These are phyloP conservation scores for Macrostomum cliftonense DNA, from an alignment of 2,888 invertebrate genomes.

Conservation along the genomic window DNA sequence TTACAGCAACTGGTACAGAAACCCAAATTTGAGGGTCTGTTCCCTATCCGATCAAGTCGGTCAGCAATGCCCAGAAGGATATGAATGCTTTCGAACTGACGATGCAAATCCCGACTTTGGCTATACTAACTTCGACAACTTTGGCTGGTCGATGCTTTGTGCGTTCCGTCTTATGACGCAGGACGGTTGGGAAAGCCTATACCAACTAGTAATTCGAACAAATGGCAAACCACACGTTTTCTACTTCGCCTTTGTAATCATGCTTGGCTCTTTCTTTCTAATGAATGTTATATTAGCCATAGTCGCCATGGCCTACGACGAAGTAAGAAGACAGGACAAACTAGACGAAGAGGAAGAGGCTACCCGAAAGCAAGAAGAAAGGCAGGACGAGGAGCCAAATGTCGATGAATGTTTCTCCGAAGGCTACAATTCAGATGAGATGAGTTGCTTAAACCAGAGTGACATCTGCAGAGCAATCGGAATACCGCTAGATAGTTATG, in stretches of 20 bases:
- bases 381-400: neutral
- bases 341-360: conserved; percentile 68
- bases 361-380: conserved; percentile 14
- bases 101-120: conserved; percentile 86
- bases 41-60: no score
- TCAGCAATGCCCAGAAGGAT: conserved; percentile 55
- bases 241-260: conserved; percentile 94
- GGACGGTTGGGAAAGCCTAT: conserved; percentile 94
- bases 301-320: conserved; percentile 97
- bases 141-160: conserved; percentile 86
- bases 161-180: conserved; percentile 96
- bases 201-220: conserved; percentile 74
- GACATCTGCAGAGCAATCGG: neutral
- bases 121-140: conserved; percentile 91
- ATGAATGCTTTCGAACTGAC: conserved; percentile 71
- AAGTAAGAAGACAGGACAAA: conserved; percentile 67
- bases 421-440: no score
- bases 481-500: neutral
- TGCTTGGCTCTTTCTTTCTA: conserved; percentile 92
- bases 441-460: no score
- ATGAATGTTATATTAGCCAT: conserved; percentile 97
- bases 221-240: conserved; percentile 93
- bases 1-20: no score
- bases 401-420: no score
- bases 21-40: no score